Conservation (phyloP, 2,888 invertebrate genomes). For the Chymomyza caudatula region DNA sequence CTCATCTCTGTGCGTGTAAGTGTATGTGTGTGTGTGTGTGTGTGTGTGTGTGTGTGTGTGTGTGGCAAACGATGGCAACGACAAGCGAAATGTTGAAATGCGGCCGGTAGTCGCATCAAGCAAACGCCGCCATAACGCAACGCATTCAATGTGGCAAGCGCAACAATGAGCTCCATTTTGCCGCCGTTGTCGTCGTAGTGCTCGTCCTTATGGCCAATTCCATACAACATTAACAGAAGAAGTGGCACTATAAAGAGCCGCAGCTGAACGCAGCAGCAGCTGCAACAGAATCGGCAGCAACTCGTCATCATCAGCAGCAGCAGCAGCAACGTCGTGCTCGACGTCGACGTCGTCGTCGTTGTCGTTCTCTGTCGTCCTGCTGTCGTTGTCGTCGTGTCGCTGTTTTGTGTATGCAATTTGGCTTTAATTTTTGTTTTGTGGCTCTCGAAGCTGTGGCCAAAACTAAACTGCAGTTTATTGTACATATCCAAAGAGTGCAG, state of each 20-base stretch:
- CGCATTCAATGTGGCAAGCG: conserved; percentile 74
- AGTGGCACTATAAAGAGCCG: background rate
- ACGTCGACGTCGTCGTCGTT: conserved; percentile 25
- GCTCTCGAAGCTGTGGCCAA: conserved; percentile 33
- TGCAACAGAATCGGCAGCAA: conserved; percentile 4
- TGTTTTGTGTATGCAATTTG: conserved; percentile 67
- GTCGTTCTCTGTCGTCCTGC: background rate
- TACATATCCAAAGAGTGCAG: conserved; percentile 53
- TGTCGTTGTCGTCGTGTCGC: conserved; percentile 12
- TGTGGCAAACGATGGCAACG: conserved; percentile 32
- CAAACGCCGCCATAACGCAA: conserved; percentile 72
- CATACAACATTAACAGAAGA: background rate
- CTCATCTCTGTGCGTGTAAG: conserved; percentile 47
- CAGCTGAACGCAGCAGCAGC: background rate
- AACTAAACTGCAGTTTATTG: conserved; percentile 65
- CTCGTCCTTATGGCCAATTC: too few species aligned
- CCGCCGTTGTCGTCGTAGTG: conserved; percentile 30
- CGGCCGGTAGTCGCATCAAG: conserved; percentile 73
- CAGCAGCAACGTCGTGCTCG: conserved; percentile 9
- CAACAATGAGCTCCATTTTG: conserved; percentile 65
- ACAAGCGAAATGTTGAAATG: conserved; percentile 53
- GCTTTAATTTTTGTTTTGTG: conserved; percentile 66
- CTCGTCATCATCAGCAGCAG: conserved; percentile 5
- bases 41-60: conserved; percentile 25
- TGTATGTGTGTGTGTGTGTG: conserved; percentile 23